Conservation (phyloP, 2,797 vertebrate species). For the Aeoliscus strigatus region DNA sequence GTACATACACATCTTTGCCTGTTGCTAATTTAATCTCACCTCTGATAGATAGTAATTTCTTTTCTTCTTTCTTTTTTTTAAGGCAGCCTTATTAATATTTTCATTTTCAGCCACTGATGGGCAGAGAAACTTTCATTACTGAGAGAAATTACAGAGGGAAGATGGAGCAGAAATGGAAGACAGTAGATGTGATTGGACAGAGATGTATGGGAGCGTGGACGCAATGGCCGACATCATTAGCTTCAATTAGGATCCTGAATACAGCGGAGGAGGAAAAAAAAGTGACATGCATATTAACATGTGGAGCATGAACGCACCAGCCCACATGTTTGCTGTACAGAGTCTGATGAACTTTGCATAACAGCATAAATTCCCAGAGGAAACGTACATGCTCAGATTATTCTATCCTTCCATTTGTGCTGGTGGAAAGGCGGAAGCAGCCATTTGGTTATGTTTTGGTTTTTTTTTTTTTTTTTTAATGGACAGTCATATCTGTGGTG, state of each 20-base stretch:
- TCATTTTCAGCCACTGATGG: conserved; percentile 72
- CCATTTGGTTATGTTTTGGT: too few relatives aligned
- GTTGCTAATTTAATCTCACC: conserved; percentile 73
- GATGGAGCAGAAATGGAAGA: conserved; percentile 44
- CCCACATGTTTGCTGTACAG: too few relatives aligned
- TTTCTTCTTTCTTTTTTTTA: too few relatives aligned
- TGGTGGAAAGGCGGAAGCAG: too few relatives aligned
- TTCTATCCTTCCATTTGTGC: too few relatives aligned
- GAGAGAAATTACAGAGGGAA: conserved; percentile 58
- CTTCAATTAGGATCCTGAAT: conserved; percentile 32
- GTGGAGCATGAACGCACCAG: too few relatives aligned
- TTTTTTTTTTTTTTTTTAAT: too few relatives aligned
- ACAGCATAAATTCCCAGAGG: too few relatives aligned
- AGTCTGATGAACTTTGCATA: too few relatives aligned
- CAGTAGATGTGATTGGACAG: conserved; percentile 44
- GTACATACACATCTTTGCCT: conserved; percentile 65
- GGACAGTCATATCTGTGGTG: too few relatives aligned
- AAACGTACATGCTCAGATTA: too few relatives aligned
- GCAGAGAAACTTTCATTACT: conserved; percentile 74
- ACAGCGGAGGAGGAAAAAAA: conserved; percentile 1
- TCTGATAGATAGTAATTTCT: conserved; percentile 73
- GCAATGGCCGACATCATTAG: conserved; percentile 49
- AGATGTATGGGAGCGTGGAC: conserved; percentile 58
- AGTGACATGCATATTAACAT: conserved; percentile 13
- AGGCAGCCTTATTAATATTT: conserved; percentile 74